Evolutionary conservation across 2,113 vertebrate species (phyloP).

Genomic region (Menidia beryllina): DNA sequence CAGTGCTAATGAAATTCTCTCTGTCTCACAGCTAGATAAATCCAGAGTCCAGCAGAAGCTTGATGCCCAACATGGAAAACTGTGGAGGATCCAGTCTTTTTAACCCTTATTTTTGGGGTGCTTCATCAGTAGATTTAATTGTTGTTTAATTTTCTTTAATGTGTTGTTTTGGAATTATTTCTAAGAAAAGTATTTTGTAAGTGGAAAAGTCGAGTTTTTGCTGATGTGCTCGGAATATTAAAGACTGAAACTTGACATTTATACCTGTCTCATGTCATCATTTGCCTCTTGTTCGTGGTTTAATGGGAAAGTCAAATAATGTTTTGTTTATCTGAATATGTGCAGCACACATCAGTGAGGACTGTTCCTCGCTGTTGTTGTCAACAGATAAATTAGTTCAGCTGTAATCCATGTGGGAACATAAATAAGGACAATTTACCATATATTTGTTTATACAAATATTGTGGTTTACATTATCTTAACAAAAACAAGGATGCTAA

Average conservation of each 20-base stretch:
- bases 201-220: conserved; percentile 16
- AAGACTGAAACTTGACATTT: conserved; percentile 19
- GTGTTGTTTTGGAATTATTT: conserved; percentile 43
- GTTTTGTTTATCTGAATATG: too few relatives aligned
- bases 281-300: conserved; percentile 5
- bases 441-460: too few relatives aligned
- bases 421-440: too few relatives aligned
- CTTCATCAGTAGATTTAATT: not conserved
- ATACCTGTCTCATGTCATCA: conserved; percentile 1
- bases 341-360: too few relatives aligned
- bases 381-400: too few relatives aligned
- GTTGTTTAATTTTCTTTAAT: conserved; percentile 31
- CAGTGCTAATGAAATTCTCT: conserved; percentile 1
- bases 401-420: too few relatives aligned
- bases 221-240: conserved; percentile 45
- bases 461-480: too few relatives aligned
- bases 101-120: not conserved
- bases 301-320: not conserved
- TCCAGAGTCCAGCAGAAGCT: conserved; percentile 1
- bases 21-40: conserved; percentile 56
- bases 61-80: not conserved
- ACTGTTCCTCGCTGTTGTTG: too few relatives aligned
- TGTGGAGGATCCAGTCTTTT: conserved; percentile 5
- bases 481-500: too few relatives aligned
- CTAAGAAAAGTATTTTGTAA: conserved; percentile 58